Percentiles rank a stretch among this genome's conserved stretches.
Conservation (phyloP, 1,140 invertebrate species). For the Lepidostoma basale region DNA sequence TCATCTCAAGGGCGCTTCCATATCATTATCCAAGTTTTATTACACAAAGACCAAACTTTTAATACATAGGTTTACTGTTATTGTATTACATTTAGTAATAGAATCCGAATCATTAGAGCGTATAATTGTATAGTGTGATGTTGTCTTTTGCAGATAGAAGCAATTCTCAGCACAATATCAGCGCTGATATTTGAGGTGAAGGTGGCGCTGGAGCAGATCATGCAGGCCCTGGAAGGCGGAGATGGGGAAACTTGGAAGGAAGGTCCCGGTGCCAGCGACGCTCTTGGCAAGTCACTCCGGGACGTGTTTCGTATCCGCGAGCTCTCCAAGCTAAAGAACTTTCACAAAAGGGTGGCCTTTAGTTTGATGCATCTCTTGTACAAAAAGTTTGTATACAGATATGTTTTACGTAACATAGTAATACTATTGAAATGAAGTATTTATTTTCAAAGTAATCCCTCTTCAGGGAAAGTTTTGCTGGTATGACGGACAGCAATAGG, state of each 20-base stretch:
- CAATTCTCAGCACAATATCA: constrained; percentile 60
- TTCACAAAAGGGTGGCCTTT: constrained; percentile 61
- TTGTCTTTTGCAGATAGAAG: constrained; percentile 61
- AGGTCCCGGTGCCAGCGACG: constrained; percentile 47
- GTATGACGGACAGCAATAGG: constrained; percentile 62
- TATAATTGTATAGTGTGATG: no score
- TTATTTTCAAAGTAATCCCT: neutral
- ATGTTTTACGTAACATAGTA: no score
- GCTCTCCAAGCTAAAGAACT: constrained; percentile 60
- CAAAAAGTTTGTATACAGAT: no score
- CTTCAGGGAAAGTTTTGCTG: constrained; percentile 62
- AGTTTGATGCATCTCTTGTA: constrained; percentile 57
- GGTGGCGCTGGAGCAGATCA: constrained; percentile 62
- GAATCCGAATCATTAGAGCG: no score
- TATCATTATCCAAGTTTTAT: no score
- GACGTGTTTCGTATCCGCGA: constrained; percentile 59
- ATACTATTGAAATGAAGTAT: no score
- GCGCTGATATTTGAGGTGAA: constrained; percentile 61
- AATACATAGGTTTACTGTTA: no score
- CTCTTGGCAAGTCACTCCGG: constrained; percentile 59
- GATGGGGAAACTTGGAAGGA: neutral
- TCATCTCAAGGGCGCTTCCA: no score
- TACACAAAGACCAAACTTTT: no score
- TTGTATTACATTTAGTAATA: no score
- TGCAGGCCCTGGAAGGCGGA: constrained; percentile 50